Evolutionary conservation across 1,140 invertebrate species (phyloP).

Genomic region (Drosophila sproati): DNA sequence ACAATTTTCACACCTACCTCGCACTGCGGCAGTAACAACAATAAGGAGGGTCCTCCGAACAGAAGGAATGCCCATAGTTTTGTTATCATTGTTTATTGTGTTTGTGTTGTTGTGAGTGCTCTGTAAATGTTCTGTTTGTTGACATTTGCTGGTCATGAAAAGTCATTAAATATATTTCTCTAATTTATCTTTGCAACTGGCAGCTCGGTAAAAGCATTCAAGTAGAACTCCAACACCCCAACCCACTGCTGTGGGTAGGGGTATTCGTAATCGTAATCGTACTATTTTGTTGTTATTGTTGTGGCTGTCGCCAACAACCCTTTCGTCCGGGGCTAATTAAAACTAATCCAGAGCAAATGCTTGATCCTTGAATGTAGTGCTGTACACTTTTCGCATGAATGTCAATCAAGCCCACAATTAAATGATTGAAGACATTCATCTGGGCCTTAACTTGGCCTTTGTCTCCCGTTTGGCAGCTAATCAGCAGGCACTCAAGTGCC

Average conservation of each 20-base stretch:
- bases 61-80: slow-evolving; percentile 49
- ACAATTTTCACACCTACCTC: slow-evolving; percentile 75
- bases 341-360: slow-evolving; percentile 67
- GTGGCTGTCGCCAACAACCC: slow-evolving; percentile 47
- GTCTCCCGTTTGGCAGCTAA: slow-evolving; percentile 28
- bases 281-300: slow-evolving; percentile 7
- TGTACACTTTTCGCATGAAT: slow-evolving; percentile 78
- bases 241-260: not conserved
- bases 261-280: not conserved
- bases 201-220: slow-evolving; percentile 75
- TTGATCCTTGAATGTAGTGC: slow-evolving; percentile 34
- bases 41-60: not conserved
- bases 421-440: slow-evolving; percentile 80
- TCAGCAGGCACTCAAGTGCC: slow-evolving; percentile 29
- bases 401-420: slow-evolving; percentile 76
- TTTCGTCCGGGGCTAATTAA: slow-evolving; percentile 69
- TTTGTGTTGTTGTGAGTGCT: slow-evolving; percentile 42
- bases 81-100: slow-evolving; percentile 44
- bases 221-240: slow-evolving; percentile 33
- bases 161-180: slow-evolving; percentile 83
- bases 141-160: slow-evolving; percentile 82
- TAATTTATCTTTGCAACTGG: slow-evolving; percentile 77
- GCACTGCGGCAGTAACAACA: slow-evolving; percentile 1
- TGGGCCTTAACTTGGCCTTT: slow-evolving; percentile 21
- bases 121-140: slow-evolving; percentile 78